These are phyloP conservation scores for Zonotrichia leucophrys DNA, from an alignment of 2,113 vertebrate genomes.

Conservation along the genomic window DNA sequence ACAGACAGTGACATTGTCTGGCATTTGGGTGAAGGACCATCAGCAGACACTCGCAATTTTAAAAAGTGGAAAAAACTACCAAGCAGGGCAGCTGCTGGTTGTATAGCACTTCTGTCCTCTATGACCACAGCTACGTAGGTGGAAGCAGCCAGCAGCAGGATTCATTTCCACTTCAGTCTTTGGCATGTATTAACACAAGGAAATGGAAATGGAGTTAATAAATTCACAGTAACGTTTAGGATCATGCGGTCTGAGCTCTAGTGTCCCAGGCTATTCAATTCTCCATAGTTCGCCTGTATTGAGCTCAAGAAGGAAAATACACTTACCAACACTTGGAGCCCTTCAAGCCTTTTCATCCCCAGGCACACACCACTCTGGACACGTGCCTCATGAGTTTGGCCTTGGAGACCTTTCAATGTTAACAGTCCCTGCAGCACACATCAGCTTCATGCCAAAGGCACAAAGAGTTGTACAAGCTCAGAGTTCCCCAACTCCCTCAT, in stretches of 20 bases:
- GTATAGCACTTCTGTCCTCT: not conserved
- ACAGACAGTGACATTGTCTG: not conserved
- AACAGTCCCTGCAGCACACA: not conserved
- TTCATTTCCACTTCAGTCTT: not conserved
- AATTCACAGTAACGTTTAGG: not conserved
- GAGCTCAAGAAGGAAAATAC: not conserved
- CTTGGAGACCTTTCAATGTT: not conserved
- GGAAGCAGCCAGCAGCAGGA: slow-evolving; percentile 1
- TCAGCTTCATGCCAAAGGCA: not conserved
- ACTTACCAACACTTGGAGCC: not conserved
- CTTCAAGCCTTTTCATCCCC: not conserved
- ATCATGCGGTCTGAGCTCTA: not conserved
- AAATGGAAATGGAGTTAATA: not conserved
- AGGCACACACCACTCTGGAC: not conserved
- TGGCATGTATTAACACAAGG: not conserved
- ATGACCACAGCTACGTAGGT: not conserved
- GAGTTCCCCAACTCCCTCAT: not conserved
- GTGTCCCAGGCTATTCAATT: not conserved
- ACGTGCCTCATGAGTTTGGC: not conserved
- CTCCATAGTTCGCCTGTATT: not conserved
- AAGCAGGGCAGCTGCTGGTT: not conserved
- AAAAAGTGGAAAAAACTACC: slow-evolving; percentile 8
- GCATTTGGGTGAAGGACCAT: not conserved
- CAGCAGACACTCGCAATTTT: not conserved
- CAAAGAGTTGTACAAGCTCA: not conserved